Base-by-base conservation (phyloP, 2,113 vertebrate genomes). In the Porphyrio hochstetteri region DNA sequence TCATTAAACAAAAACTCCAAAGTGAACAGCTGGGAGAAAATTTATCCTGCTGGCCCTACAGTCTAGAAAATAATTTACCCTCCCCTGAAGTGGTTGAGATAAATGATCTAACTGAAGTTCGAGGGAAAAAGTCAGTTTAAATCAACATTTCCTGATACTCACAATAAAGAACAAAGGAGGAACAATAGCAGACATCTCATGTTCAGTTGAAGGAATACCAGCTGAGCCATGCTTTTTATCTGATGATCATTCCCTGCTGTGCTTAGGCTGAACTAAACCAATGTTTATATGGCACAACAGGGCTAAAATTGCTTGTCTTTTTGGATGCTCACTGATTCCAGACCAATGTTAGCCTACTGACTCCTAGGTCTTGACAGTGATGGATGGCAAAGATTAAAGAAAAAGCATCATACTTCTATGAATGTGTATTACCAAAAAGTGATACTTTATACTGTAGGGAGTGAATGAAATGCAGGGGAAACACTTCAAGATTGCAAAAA, bases 1-100 rank as follows among this genome's bases (percentile, higher is more conserved):
- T 94, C 81, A 94, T 95, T 93, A 84, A 90, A 87, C 10, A 57
- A 81, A 46, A 97, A 93, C 44, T 91, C 80, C 29, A 68, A 86
- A 94, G 64, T 48, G 60, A 96, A 86, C 38, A 86, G 63, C 44
- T 70, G n/a, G 16, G 20, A 90, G n/a, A 67, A 95, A 71, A 92
- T 85, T 67, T 85, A 82, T 67, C 70, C 78, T 75, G 50, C 55
- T 87, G 56, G 74, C 56, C 74, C 64, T 70, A 63, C 28, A 75
- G 65, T n/a, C 65, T 40, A 82, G 60, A 55, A 93, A 90, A 90
- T 85, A 67, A 67, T 82, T 82, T 93, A 36, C 56, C 56, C 28
- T 92, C 46, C 74, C 61, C 88, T 87, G 65, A 93, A 94, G 65
- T 85, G 56, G 65, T 74, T 33, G 46, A 87, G 88, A 87, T 87